Conservation (phyloP, 2,113 vertebrate species). For the Chitala chitala region DNA sequence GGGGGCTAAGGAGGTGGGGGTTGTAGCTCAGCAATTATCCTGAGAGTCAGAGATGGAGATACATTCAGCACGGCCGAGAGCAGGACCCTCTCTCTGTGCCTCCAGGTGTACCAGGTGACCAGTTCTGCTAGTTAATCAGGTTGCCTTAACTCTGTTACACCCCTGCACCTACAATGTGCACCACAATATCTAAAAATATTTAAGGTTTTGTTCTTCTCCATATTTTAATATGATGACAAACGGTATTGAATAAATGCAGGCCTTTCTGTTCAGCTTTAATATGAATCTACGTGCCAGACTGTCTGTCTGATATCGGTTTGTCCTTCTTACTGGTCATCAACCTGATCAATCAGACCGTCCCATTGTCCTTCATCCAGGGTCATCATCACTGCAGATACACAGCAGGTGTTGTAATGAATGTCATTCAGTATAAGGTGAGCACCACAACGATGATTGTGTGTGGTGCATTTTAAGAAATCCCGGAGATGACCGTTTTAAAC, state of each 20-base stretch:
- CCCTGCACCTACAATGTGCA: not conserved
- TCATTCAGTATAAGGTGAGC: too few species aligned
- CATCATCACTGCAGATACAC: not conserved
- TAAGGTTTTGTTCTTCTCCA: not conserved
- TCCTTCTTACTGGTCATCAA: not conserved
- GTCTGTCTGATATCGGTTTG: not conserved
- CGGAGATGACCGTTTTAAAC: too few species aligned
- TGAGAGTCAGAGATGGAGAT: slow-evolving; percentile 12
- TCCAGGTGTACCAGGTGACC: not conserved
- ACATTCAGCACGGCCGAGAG: not conserved
- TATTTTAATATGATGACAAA: too few species aligned
- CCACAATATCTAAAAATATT: not conserved
- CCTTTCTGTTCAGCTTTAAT: too few species aligned
- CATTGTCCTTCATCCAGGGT: not conserved
- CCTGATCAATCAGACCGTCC: not conserved
- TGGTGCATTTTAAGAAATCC: too few species aligned
- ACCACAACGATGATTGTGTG: too few species aligned
- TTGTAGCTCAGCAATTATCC: slow-evolving; percentile 6
- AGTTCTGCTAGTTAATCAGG: not conserved
- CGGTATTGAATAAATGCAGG: too few species aligned
- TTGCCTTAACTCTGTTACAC: not conserved
- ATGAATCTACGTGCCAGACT: too few species aligned
- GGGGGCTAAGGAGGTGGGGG: slow-evolving; percentile 7
- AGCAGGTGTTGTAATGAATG: not conserved
- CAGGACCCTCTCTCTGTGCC: not conserved